Evolutionary conservation across 2,113 vertebrate species (phyloP), one percentile per base, ranked within the genome.

Genomic region (Setophaga kirtlandii): DNA sequence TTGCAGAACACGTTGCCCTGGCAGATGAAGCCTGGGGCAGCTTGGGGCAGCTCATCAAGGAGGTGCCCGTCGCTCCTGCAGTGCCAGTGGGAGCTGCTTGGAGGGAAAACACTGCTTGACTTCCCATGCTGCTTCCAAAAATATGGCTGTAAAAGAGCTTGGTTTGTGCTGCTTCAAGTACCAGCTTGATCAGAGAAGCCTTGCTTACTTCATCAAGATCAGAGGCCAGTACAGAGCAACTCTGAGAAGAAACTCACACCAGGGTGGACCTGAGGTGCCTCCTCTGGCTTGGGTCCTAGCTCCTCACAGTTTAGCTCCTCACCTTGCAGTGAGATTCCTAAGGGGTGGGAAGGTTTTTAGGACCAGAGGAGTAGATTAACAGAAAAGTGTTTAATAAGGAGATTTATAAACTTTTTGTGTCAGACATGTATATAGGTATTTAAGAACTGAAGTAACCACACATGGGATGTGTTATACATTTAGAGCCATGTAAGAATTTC

Each of bases 251-350:
- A 49, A 12, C n/a, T 60, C 10, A 7, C 65, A 46, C 5, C 52
- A 21, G 41, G 20, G 15, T 35, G 62, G 55, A 23, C 44, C 35
- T 50, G 58, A 79, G 67, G 30, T 58, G 58, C 10, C 44, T 49
- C 5, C 33, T 73, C 44, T 65, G 49, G 28, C 1, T 0, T 7
- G 1, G 30, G 17, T 23, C 2, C 1, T 28, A 6, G 30, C 19
- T 52, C 12, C 37, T 80, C 2, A 1, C 31, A 41, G 19, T 16
- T 73, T 27, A 76, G 41, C 46, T 47, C 46, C 46, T 22, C 46
- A n/a, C 58, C 22, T 79, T 77, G n/a, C 46, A 77, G 15, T 46
- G 41, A 25, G 33, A 53, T 76, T 94, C 37, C 53, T 83, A 7
- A 64, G 67, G 65, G 8, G 4, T 59, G 33, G 52, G 50, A 67